These are phyloP conservation scores for Lasioglossum vierecki DNA, from an alignment of 2,888 invertebrate genomes.

Conservation along the genomic window DNA sequence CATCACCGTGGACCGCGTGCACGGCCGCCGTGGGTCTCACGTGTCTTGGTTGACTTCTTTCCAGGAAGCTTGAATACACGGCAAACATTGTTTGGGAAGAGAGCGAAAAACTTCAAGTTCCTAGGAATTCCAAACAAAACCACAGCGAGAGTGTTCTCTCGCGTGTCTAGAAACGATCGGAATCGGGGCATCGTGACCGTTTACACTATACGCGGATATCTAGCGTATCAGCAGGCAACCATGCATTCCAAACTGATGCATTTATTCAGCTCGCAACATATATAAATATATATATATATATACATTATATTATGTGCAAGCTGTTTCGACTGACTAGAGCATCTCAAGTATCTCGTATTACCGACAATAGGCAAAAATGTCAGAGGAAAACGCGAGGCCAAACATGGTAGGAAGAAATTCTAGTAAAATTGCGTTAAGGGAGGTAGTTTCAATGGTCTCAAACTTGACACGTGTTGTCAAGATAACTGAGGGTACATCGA, in stretches of 20 bases:
- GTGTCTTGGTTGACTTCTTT: slow-evolving; percentile 12
- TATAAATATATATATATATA: background rate
- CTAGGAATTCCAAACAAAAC: slow-evolving; percentile 76
- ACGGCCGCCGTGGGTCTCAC: background rate
- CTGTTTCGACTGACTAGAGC: background rate
- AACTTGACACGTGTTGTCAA: background rate
- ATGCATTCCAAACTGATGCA: slow-evolving; percentile 63
- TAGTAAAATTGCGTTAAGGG: background rate
- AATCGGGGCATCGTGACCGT: slow-evolving; percentile 75
- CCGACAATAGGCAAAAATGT: background rate
- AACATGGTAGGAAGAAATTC: background rate
- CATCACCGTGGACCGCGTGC: background rate
- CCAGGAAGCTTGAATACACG: slow-evolving; percentile 69
- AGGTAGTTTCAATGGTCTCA: background rate
- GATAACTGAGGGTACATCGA: background rate
- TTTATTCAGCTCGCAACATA: background rate
- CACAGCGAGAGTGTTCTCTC: slow-evolving; percentile 61
- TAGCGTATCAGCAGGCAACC: slow-evolving; percentile 64
- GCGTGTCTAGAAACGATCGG: slow-evolving; percentile 61
- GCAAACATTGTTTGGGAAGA: slow-evolving; percentile 70
- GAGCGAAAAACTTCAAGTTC: slow-evolving; percentile 77
- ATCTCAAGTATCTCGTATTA: background rate
- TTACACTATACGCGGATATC: slow-evolving; percentile 78
- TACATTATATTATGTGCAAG: background rate
- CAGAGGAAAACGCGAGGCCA: background rate